A percentile compares a stretch with the other conserved stretches of the same genome.
These are phyloP conservation scores for Thamnophis sirtalis DNA, from an alignment of 2,113 vertebrate genomes.

Conservation along the genomic window DNA sequence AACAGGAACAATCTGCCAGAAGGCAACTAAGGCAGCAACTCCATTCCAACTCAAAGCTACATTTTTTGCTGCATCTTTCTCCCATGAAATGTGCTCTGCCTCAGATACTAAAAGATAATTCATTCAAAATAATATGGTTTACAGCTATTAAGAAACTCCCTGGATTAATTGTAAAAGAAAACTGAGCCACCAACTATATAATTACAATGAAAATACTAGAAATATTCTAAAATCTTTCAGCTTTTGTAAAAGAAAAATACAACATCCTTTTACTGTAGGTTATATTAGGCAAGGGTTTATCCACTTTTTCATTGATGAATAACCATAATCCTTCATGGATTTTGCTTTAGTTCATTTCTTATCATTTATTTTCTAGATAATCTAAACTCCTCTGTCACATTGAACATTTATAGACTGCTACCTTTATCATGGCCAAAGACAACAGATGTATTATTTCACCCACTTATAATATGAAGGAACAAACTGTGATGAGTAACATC, in stretches of 20 bases:
- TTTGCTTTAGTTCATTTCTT: not conserved
- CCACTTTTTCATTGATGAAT: not conserved
- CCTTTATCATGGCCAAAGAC: not conserved
- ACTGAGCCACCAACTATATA: not conserved
- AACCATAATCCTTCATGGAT: not conserved
- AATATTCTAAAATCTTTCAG: not conserved
- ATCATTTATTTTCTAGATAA: not conserved
- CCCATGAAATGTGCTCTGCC: not conserved
- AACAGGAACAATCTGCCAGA: not conserved
- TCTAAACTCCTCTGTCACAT: not conserved
- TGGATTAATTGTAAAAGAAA: not conserved
- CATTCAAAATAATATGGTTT: not conserved
- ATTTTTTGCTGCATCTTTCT: not conserved
- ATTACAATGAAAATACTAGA: not conserved
- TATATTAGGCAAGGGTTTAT: not conserved
- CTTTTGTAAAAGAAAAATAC: not conserved
- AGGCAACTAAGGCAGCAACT: not conserved
- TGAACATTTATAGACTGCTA: not conserved
- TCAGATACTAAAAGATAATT: not conserved
- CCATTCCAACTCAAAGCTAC: not conserved
- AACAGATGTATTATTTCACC: not conserved
- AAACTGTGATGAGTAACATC: not conserved
- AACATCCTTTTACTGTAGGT: not conserved
- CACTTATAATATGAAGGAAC: not conserved
- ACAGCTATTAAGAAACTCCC: not conserved